phyloP scores from a whole-genome alignment of 2,888 invertebrate genomes.

The Sarcophaga subvicina region DNA sequence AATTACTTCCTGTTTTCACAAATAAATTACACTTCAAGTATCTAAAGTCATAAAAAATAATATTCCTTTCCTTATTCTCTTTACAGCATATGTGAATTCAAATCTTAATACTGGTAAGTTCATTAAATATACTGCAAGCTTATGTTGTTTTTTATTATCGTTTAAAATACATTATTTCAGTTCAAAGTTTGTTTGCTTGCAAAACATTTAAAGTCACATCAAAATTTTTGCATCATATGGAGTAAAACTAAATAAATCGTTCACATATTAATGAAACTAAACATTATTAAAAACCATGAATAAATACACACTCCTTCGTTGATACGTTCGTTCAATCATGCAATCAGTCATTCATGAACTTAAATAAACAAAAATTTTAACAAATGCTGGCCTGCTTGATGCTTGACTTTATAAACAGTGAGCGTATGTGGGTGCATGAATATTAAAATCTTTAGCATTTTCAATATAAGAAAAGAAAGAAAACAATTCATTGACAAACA shows the following conservation, averaged over 20 bases:
- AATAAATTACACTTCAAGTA: no score
- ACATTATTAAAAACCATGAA: slow-evolving; percentile 8
- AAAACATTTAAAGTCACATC: background rate
- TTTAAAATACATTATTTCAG: no score
- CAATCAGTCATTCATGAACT: background rate
- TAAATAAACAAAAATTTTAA: slow-evolving; percentile 48
- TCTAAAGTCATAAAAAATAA: no score
- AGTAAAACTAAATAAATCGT: background rate
- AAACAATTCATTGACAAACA: slow-evolving; percentile 46
- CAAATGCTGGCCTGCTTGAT: background rate
- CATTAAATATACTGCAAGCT: no score
- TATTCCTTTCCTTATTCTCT: no score
- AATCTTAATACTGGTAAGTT: no score
- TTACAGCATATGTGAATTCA: no score
- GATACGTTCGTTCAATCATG: background rate
- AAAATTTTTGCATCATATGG: background rate
- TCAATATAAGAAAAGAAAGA: slow-evolving; percentile 21
- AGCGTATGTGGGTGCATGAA: background rate
- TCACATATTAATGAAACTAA: slow-evolving; percentile 6
- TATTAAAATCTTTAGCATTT: background rate
- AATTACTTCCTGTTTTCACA: no score
- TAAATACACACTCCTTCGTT: background rate
- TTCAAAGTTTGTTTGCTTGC: background rate
- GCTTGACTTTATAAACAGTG: background rate
- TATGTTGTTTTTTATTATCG: no score